Evolutionary conservation across 2,888 invertebrate species (phyloP), one percentile per base, ranked within the genome.

Genomic region (Peribatodes rhomboidaria): DNA sequence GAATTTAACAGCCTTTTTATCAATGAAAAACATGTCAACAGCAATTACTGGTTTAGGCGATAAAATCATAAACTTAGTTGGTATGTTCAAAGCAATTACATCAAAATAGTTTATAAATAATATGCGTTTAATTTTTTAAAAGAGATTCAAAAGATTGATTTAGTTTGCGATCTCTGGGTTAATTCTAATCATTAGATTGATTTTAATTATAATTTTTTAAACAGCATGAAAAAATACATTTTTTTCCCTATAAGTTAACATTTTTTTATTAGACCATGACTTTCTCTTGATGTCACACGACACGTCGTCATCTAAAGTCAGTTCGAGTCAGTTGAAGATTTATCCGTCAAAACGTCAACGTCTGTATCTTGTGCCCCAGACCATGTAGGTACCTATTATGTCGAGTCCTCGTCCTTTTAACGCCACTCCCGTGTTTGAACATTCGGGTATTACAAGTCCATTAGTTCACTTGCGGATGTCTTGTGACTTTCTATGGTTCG

Each of bases 401-500:
- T 84, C 84, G 83, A 84, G 77, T 85, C 85, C 87, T 86, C 82
- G 90, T 90, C 92, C 92, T 92, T 92, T 91, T 91, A 91, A 92
- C 90, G 92, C 92, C 92, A 92, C 88, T 88, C 80, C 83, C 81
- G 76, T 93, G 87, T 93, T 92, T 92, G 91, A 85, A 86, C 86
- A 87, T 81, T 80, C 83, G 89, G 87, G 88, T 91, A 92, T 91
- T 90, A 92, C 92, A 91, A 87, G 88, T 90, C 92, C 92, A 93
- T 93, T 93, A 92, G 86, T 87, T 86, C 85, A 82, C 86, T 89
- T 85, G 91, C 90, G 84, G 90, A 91, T 86, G 83, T 84, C 82
- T 79, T 76, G 75, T 77, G 78, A 69, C 74, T 75, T 72, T 71
- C 68, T 74, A 65, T 70, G 66, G 70, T 69, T 46, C 39, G 11